Evolutionary conservation across 2,888 invertebrate genomes (phyloP).

Genomic region (Nomada goodeniana): DNA sequence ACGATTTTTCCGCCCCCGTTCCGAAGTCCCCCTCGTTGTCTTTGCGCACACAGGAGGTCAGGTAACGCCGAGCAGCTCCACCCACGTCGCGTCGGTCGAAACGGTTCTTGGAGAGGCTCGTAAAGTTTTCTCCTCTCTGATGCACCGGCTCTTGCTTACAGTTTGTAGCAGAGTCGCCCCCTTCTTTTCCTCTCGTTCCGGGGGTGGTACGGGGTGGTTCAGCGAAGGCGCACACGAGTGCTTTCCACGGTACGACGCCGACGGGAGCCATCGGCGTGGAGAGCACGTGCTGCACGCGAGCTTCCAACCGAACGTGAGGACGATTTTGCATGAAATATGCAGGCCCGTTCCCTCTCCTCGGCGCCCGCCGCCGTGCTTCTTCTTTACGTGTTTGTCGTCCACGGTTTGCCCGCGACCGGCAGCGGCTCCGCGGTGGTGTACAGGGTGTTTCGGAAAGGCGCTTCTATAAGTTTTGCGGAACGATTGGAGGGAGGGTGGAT

Average conservation of each 20-base stretch:
- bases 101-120: conserved; percentile 46
- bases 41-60: conserved; percentile 54
- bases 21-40: conserved; percentile 5
- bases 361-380: conserved; percentile 19
- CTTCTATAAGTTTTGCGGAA: background rate
- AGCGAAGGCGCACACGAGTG: conserved; percentile 50
- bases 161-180: conserved; percentile 13
- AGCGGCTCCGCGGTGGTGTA: background rate
- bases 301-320: conserved; percentile 55
- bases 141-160: conserved; percentile 37
- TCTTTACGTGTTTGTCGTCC: conserved; percentile 26
- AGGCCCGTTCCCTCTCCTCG: conserved; percentile 49
- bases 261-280: conserved; percentile 48
- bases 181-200: background rate
- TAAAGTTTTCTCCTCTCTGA: conserved; percentile 52
- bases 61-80: conserved; percentile 42
- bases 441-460: background rate
- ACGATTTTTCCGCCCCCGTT: conserved; percentile 40
- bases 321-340: conserved; percentile 70
- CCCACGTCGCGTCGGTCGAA: conserved; percentile 35
- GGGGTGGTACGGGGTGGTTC: conserved; percentile 24
- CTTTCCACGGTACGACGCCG: conserved; percentile 58
- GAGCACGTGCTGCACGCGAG: conserved; percentile 65
- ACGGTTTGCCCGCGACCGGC: background rate
- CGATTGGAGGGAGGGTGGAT: too few species aligned